phyloP scores from a whole-genome alignment of 2,113 vertebrate species.

The Zingel zingel region DNA sequence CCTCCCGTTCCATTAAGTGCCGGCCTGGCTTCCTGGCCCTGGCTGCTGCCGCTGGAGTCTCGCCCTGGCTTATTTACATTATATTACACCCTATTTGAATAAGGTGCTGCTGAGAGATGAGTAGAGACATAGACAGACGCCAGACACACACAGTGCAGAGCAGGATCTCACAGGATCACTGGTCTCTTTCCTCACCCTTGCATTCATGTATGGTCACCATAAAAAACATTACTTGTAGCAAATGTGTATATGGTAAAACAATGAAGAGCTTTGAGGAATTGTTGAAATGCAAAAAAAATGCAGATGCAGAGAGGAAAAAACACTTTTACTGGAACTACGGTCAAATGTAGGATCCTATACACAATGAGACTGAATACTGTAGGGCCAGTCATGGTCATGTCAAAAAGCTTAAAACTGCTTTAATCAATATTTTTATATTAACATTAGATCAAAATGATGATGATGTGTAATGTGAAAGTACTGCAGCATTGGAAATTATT shows the following conservation, averaged over 20 bases:
- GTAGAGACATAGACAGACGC: conserved; percentile 8
- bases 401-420: background rate
- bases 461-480: background rate
- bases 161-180: background rate
- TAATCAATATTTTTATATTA: background rate
- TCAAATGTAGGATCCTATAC: background rate
- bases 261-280: background rate
- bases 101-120: conserved; percentile 37
- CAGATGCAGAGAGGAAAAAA: background rate
- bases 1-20: conserved; percentile 34
- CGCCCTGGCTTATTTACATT: conserved; percentile 68
- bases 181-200: background rate
- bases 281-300: conserved; percentile 6
- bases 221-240: conserved; percentile 55
- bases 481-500: background rate
- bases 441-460: background rate
- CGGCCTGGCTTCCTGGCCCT: conserved; percentile 37
- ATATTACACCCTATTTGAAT: conserved; percentile 65
- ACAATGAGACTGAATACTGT: background rate
- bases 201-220: conserved; percentile 40
- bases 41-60: background rate
- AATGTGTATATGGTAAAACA: conserved; percentile 48
- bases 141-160: background rate
- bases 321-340: background rate
- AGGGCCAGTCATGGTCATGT: background rate